Evolutionary conservation across 2,113 vertebrate species (phyloP), one percentile per base, ranked within the genome.

Genomic region (Cygnus atratus): DNA sequence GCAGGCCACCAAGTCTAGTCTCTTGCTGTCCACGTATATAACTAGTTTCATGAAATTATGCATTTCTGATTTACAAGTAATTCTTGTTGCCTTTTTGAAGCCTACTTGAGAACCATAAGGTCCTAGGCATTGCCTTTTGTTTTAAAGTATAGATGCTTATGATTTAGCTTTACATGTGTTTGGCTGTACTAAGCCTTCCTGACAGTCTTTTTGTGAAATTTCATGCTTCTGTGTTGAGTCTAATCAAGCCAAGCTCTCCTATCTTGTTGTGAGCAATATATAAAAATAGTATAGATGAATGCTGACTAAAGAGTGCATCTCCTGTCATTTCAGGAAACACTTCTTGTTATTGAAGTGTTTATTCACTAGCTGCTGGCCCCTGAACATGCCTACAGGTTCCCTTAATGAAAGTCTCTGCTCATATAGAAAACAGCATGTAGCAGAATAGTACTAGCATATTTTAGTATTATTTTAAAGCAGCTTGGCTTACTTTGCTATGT

Each of bases 51-150:
- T 86, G 37, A 72, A 91, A 83, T 44, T 33, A 83, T 63, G 9
- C 37, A 50, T 86, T 88, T 90, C 11, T 86, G 9, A 33, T 78
- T 66, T 71, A 75, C 59, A 84, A 39, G 57, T 62, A 81, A 57
- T 63, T 87, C 9, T 37, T 59, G 58, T 59, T 59, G 58, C 20
- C 4, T 46, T 78, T 48, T 43, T 59, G 44, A 67, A 88, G 35
- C 37, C 6, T 79, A 9, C 5, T 41, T 13, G 48, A 68, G 72
- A 71, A 13, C 52, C 0, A 0, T 39, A 72, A 67, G 37, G 82
- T 21, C 57, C 20, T 70, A 16, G 33, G 67, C 29, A 37, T 29
- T 72, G 17, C 58, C 18, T 79, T 70, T 21, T 84, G 24, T 73
- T 76, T 83, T 61, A 37, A 79, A 67, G 28, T 46, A 22, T 50